Evolutionary conservation across 2,888 invertebrate genomes (phyloP), one percentile per base, ranked within the genome.

Genomic region (Conchocele bisecta): DNA sequence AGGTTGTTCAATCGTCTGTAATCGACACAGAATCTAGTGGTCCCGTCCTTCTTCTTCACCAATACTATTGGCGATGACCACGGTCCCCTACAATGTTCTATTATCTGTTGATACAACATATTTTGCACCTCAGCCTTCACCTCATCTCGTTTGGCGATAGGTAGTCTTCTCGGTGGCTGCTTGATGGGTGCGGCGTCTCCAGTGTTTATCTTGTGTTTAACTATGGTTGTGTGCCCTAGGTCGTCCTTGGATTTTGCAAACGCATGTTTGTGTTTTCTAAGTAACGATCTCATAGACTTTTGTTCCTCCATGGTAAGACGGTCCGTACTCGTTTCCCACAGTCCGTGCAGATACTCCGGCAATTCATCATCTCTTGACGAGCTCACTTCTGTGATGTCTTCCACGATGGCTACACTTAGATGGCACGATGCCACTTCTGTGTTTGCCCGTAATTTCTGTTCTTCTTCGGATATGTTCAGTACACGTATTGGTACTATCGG

Each of bases 41-140:
- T 57, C n/a, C 81, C 85, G 60, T 86, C 79, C 60, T 88, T 88
- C 75, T 91, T 91, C 20, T 77, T 76, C 1, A 89, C 89, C 0
- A 91, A 48, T 2, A 90, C 87, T 4, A 90, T 79, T 0, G 89
- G 90, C 1, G 86, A 79, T 5, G 85, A 76, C 87, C 88, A 91
- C 0, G 90, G 89, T 22, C 84, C 84, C 3, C 59, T 70, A 2
- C 86, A 87, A 4, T 75, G 83, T 29, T 65, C 58, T 31, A 79
- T 57, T n/a, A 69, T 46, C 1, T 58, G 57, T 6, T 56, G 44
- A 17, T 64, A 22, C 28, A 65, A 28, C 64, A 69, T 51, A 20
- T 41, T 39, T 17, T 39, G 3, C 20, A 70, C 29, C 29, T 70
- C 61, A 7, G 28, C 24, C 26, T 39, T 51, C 2, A 33, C 58